Base-by-base conservation (phyloP, 2,797 vertebrate species). In the Cirrhinus molitorella region DNA sequence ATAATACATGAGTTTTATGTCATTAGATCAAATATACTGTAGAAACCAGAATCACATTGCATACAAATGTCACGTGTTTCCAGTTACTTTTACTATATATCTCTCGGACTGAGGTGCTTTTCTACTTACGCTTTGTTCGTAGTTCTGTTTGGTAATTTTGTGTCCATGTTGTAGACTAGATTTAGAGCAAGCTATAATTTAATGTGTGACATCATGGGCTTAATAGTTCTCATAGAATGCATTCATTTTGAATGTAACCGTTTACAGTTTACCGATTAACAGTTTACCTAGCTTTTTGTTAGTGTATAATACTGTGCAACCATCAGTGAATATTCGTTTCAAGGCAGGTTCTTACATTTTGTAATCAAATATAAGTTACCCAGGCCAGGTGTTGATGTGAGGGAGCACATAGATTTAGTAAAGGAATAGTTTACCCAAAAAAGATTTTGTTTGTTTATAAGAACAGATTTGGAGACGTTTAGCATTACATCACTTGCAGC, bases 31-130 rank as follows among this genome's bases (percentile, higher is more conserved):
- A 63, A 74, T 65, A 53, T 65, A 66, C 57, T 47, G 75, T 47
- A 77, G 70, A 65, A 37, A 16, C 14, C 71, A 55, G 47, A 65
- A 16, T 66, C 80, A 37, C 53, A 47, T 16, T 49, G 43, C 53
- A 37, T 40, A 13, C 65, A 68, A 37, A 70, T 57, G 34, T 65
- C 31, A 23, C 14, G 71, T 75, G 71, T 82, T 65, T 47, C 14
- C 31, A 28, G 47, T 74, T 66, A 65, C 49, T 74, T 49, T 57
- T 57, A 59, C 23, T 78, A 28, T 78, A 13, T n/a, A 70, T 80
- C 28, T 74, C 31, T 76, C 53, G 12, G 11, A 86, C 76, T 55
- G 68, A 77, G 79, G 86, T 86, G 88, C 88, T 89, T 88, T 88
- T 82, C 76, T 80, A 87, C 63, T 80, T 82, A 53, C 34, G 65